Percentiles rank a stretch among this genome's conserved stretches.
These are phyloP conservation scores for Antedon mediterranea DNA, from an alignment of 53 echinoderm and acorn worm genomes.

Conservation along the genomic window DNA sequence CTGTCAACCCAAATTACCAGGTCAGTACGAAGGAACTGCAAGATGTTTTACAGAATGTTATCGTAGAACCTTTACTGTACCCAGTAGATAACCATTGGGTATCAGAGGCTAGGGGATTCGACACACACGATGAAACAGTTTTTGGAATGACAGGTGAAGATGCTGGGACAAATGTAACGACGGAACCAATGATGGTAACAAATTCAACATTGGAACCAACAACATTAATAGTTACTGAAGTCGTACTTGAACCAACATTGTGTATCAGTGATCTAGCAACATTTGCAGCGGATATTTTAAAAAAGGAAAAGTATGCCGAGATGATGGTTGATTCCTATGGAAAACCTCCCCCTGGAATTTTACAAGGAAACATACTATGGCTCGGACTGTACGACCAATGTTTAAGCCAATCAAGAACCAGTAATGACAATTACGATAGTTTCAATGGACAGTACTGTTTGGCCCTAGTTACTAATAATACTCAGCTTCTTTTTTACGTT, in stretches of 20 bases:
- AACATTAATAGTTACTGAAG: neutral
- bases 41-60: neutral
- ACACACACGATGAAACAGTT: neutral
- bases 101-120: neutral
- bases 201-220: neutral
- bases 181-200: no score
- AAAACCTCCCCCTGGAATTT: neutral
- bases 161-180: neutral
- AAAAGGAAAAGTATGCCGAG: neutral
- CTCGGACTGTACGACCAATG: neutral
- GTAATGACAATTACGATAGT: neutral
- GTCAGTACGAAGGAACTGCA: neutral
- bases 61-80: neutral
- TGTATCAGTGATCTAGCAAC: neutral
- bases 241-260: neutral
- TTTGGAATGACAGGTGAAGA: neutral
- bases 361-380: neutral
- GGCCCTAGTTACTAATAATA: neutral
- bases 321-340: neutral
- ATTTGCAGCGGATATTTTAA: neutral
- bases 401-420: neutral
- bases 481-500: slow-evolving; percentile 1
- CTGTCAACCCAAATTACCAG: neutral
- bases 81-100: neutral
- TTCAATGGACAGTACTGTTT: neutral